Conservation (phyloP, 2,113 vertebrate genomes). For the Bombycilla garrulus region DNA sequence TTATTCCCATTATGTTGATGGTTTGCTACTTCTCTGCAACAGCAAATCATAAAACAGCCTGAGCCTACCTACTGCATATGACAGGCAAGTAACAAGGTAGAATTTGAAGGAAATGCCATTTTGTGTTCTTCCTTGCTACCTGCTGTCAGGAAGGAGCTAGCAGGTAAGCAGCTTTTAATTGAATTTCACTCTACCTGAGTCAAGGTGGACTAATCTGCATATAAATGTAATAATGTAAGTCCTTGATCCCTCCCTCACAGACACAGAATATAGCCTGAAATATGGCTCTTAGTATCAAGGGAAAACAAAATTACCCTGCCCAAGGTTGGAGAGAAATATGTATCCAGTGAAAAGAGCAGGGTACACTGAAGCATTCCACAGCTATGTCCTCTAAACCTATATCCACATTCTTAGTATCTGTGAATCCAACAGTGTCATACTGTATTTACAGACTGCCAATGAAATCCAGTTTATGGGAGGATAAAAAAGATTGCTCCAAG, state of each 20-base stretch:
- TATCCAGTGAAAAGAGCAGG: neutral
- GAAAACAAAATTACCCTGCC: neutral
- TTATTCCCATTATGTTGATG: neutral
- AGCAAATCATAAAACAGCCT: neutral
- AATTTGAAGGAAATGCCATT: neutral
- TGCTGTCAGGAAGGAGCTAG: neutral
- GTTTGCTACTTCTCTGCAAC: neutral
- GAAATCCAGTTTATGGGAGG: neutral
- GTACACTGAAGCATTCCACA: neutral
- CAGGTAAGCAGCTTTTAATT: conserved; percentile 21
- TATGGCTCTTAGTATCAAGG: neutral
- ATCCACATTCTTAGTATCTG: neutral
- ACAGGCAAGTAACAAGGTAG: neutral
- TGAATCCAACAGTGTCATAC: neutral
- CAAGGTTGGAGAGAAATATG: neutral
- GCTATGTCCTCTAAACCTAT: neutral
- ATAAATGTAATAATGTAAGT: neutral
- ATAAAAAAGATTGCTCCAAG: neutral
- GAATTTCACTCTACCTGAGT: neutral
- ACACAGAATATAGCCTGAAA: neutral
- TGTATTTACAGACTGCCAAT: neutral
- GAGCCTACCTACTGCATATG: neutral
- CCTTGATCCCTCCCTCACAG: neutral
- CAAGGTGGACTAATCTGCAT: neutral
- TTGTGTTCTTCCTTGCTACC: neutral